Percentiles rank a stretch among this genome's conserved stretches.
Conservation (phyloP, 2,113 vertebrate species). For the Serinus canaria region DNA sequence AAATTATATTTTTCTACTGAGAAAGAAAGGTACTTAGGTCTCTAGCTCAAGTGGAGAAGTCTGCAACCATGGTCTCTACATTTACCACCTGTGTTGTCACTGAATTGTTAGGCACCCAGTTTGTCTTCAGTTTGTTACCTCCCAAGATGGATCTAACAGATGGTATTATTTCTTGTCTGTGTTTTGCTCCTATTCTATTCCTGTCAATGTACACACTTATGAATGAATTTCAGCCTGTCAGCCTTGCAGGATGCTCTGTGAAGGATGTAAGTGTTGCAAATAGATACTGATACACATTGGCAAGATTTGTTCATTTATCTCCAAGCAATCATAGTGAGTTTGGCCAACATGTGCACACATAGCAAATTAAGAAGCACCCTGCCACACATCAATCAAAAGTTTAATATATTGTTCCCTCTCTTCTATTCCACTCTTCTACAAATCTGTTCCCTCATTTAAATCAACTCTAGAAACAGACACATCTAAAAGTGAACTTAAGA, state of each 20-base stretch:
- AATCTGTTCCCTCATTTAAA: not conserved
- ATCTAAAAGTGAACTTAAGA: not conserved
- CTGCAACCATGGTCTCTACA: not conserved
- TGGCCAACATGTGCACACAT: not conserved
- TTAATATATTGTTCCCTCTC: not conserved
- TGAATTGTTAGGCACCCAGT: not conserved
- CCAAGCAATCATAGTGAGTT: not conserved
- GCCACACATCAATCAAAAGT: not conserved
- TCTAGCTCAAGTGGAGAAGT: not conserved
- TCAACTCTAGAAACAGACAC: not conserved
- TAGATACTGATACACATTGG: not conserved
- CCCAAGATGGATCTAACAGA: not conserved
- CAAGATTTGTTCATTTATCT: not conserved
- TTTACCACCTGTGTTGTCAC: not conserved
- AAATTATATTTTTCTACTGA: not conserved
- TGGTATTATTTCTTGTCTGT: not conserved
- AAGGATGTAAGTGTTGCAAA: not conserved
- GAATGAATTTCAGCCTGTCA: conserved; percentile 35
- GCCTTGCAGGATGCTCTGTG: not conserved
- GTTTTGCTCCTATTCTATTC: not conserved
- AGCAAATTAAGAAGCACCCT: not conserved
- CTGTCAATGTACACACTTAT: not conserved
- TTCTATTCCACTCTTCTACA: not conserved
- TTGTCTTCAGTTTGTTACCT: not conserved
- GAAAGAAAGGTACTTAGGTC: not conserved